Evolutionary conservation across 2,888 invertebrate genomes (phyloP).

Genomic region (Tipula confusa): DNA sequence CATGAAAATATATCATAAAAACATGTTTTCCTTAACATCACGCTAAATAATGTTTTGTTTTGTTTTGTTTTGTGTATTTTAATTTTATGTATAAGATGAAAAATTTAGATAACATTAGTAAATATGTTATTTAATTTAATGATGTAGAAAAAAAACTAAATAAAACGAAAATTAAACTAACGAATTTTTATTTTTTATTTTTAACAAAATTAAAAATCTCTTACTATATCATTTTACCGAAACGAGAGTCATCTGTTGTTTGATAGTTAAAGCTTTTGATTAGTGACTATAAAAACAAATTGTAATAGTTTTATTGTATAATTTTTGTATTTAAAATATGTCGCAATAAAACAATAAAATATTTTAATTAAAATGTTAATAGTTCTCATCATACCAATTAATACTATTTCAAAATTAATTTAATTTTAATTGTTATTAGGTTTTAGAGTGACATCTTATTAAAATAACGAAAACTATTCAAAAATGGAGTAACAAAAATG

Average conservation of each 20-base stretch:
- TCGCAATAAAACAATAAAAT: not conserved
- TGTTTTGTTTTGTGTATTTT: no score
- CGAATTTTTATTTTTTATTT: no score
- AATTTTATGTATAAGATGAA: not conserved
- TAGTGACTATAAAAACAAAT: not conserved
- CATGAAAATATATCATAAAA: not conserved
- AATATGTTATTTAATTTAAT: no score
- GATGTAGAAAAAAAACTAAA: not conserved
- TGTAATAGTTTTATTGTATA: not conserved
- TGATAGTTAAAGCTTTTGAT: not conserved
- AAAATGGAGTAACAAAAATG: not conserved
- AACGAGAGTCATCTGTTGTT: not conserved
- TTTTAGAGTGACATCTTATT: constrained; percentile 14
- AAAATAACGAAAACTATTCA: not conserved
- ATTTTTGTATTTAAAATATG: not conserved
- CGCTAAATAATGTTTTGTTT: not conserved
- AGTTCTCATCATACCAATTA: no score
- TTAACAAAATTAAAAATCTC: not conserved
- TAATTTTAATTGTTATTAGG: no score
- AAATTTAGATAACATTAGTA: not conserved
- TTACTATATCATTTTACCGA: not conserved
- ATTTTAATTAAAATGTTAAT: no score
- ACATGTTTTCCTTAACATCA: not conserved
- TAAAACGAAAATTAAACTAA: not conserved
- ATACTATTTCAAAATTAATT: no score